These are phyloP conservation scores for Eudemis profundana DNA, from an alignment of 2,888 invertebrate genomes.

Conservation along the genomic window DNA sequence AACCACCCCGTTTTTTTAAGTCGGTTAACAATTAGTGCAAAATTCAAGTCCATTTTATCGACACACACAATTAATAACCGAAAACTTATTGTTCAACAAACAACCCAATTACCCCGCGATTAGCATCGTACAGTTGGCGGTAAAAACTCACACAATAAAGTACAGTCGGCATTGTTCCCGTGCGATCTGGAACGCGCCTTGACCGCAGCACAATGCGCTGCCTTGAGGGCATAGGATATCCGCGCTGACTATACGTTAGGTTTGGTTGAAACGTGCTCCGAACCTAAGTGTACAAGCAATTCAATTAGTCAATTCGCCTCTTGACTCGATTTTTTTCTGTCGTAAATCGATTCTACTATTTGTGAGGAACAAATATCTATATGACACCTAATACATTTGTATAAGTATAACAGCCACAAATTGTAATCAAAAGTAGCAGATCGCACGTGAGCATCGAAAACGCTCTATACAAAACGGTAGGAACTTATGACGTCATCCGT, in stretches of 20 bases:
- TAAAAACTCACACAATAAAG: constrained; percentile 44
- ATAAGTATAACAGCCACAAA: too few species aligned
- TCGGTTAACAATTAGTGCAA: neutral
- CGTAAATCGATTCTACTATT: too few species aligned
- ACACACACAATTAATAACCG: constrained; percentile 31
- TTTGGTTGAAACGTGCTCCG: neutral
- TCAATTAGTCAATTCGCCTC: too few species aligned
- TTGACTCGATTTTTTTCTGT: too few species aligned
- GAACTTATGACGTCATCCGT: too few species aligned
- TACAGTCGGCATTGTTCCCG: constrained; percentile 44
- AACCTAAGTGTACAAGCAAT: constrained; percentile 1
- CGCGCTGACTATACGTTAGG: constrained; percentile 27
- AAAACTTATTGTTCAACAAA: constrained; percentile 37
- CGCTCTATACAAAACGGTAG: too few species aligned
- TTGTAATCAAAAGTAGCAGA: too few species aligned
- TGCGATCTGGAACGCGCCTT: constrained; percentile 46
- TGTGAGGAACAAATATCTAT: too few species aligned
- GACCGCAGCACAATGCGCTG: constrained; percentile 37
- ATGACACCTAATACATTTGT: too few species aligned
- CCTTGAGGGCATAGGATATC: constrained; percentile 41
- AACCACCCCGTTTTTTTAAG: too few species aligned
- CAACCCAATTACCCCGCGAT: constrained; percentile 38
- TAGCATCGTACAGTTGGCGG: constrained; percentile 36
- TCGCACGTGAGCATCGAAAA: too few species aligned
- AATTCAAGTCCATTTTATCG: neutral